phyloP scores from a whole-genome alignment of 2,113 vertebrate species.

The Halichoeres trimaculatus region DNA sequence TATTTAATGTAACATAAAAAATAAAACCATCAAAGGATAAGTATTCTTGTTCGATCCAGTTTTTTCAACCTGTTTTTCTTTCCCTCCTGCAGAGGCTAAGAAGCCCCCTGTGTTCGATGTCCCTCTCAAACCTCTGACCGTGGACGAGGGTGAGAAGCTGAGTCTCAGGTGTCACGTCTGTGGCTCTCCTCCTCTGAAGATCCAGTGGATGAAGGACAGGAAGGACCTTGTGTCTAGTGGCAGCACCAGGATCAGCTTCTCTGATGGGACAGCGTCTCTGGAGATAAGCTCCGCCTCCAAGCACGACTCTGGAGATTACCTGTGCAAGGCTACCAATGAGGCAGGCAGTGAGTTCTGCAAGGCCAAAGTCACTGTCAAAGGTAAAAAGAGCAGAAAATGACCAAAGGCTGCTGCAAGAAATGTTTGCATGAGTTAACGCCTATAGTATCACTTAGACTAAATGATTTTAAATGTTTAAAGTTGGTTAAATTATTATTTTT shows the following conservation, averaged over 20 bases:
- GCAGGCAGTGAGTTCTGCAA: conserved; percentile 93
- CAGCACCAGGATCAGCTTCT: conserved; percentile 89
- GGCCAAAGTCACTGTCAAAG: conserved; percentile 92
- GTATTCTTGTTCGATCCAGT: too few relatives aligned
- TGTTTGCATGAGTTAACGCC: too few relatives aligned
- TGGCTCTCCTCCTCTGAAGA: conserved; percentile 90
- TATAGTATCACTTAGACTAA: neutral
- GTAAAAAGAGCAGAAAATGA: conserved; percentile 65
- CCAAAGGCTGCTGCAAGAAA: too few relatives aligned
- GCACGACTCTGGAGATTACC: conserved; percentile 90
- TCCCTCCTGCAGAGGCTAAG: conserved; percentile 85
- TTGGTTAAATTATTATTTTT: too few relatives aligned
- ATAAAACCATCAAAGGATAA: too few relatives aligned
- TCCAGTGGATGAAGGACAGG: conserved; percentile 96
- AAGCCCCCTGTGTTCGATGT: conserved; percentile 92
- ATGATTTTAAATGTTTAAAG: neutral
- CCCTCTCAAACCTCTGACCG: conserved; percentile 86
- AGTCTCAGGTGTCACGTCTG: conserved; percentile 90
- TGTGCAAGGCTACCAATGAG: conserved; percentile 94
- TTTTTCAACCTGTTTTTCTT: too few relatives aligned
- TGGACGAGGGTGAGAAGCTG: conserved; percentile 87
- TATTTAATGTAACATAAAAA: too few relatives aligned
- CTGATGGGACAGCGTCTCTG: conserved; percentile 87
- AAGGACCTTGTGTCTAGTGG: conserved; percentile 88
- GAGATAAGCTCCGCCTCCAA: conserved; percentile 85